phyloP scores from a whole-genome alignment of 2,888 invertebrate genomes.

The Netelia inedita region DNA sequence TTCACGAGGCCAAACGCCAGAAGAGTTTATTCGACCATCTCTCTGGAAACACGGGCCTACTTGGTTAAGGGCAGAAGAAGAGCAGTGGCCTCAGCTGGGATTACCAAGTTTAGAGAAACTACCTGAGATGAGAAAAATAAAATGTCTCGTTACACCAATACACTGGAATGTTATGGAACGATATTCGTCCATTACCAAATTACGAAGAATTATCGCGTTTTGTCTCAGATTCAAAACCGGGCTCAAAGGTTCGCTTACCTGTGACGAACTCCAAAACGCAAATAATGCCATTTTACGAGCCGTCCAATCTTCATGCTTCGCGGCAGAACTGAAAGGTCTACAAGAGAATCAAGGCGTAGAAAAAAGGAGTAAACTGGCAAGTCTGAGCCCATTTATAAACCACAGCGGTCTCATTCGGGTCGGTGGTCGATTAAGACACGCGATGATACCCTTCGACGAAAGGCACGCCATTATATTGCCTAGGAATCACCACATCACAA shows the following conservation, averaged over 20 bases:
- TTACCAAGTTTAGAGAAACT: neutral
- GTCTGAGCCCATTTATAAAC: conserved; percentile 71
- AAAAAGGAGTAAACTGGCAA: conserved; percentile 57
- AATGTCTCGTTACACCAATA: conserved; percentile 5
- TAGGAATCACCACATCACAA: conserved; percentile 69
- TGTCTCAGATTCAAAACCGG: conserved; percentile 53
- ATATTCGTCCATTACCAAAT: conserved; percentile 39
- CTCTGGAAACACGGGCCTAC: conserved; percentile 57
- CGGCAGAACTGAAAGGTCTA: conserved; percentile 13
- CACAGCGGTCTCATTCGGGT: conserved; percentile 68
- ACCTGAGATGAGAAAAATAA: conserved; percentile 28
- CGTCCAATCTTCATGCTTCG: conserved; percentile 32
- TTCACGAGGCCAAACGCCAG: conserved; percentile 44
- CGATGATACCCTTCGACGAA: conserved; percentile 49
- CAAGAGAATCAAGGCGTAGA: neutral
- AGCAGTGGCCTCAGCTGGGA: conserved; percentile 23
- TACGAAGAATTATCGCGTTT: conserved; percentile 58
- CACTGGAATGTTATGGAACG: conserved; percentile 21
- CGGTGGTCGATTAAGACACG: conserved; percentile 70
- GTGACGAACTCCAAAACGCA: conserved; percentile 35
- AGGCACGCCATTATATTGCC: conserved; percentile 72
- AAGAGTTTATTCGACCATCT: conserved; percentile 9
- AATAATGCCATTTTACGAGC: conserved; percentile 2
- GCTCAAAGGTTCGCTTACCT: neutral
- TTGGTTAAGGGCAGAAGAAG: conserved; percentile 37